phyloP scores from a whole-genome alignment of 2,888 invertebrate species.

The Xylocampa areola region DNA sequence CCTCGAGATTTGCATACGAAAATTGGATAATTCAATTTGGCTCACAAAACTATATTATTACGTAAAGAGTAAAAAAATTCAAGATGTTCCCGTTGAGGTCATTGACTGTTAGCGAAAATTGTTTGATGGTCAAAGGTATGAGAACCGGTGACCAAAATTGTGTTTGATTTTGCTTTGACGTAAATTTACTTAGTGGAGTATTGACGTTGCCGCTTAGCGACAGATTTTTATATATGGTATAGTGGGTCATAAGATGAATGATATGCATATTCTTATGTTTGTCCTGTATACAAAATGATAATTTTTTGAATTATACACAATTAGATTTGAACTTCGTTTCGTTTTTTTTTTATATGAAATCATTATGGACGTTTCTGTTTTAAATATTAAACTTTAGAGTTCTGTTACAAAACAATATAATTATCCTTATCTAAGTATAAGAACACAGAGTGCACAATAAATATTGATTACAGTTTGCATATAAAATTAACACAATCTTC shows the following conservation, averaged over 20 bases:
- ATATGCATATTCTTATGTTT: conserved; percentile 1
- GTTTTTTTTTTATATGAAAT: background rate
- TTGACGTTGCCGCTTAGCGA: conserved; percentile 21
- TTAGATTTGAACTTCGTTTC: background rate
- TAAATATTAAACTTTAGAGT: too few species aligned
- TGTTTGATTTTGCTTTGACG: conserved; percentile 27
- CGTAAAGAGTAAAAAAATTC: conserved; percentile 28
- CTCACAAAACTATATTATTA: conserved; percentile 37
- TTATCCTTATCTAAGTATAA: background rate
- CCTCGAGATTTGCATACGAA: conserved; percentile 51
- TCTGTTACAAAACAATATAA: background rate
- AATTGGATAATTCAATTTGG: conserved; percentile 50
- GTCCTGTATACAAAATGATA: background rate
- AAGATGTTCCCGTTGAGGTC: conserved; percentile 37
- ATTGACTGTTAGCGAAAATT: conserved; percentile 38
- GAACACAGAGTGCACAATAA: background rate
- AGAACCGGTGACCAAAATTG: conserved; percentile 22
- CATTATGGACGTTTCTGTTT: background rate
- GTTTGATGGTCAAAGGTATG: conserved; percentile 37
- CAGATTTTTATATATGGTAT: conserved; percentile 18
- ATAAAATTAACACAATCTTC: conserved; percentile 22
- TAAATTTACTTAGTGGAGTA: conserved; percentile 19
- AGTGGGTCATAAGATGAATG: conserved; percentile 28
- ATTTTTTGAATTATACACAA: background rate
- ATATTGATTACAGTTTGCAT: background rate